Conservation (phyloP, 2,797 vertebrate genomes). For the Alcedo quadribrachys region DNA sequence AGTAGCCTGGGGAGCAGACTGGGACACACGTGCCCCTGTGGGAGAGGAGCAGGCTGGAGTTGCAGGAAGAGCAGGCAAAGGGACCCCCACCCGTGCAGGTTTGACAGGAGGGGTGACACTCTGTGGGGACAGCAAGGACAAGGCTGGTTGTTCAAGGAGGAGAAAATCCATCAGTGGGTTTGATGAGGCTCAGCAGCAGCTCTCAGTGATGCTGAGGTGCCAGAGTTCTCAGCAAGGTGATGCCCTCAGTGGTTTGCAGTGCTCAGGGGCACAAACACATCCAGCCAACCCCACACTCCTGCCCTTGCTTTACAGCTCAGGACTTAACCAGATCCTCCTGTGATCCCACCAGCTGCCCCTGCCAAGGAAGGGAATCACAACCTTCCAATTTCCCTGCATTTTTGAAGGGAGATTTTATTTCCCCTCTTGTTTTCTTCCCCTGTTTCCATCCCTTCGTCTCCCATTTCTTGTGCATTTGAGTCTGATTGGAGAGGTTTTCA, state of each 20-base stretch:
- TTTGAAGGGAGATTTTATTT: neutral
- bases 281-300: neutral
- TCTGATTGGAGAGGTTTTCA: neutral
- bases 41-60: constrained; percentile 74
- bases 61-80: constrained; percentile 86
- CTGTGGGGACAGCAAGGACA: constrained; percentile 70
- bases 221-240: neutral
- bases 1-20: constrained; percentile 83
- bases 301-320: neutral
- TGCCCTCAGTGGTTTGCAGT: too few species aligned
- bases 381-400: neutral
- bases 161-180: neutral
- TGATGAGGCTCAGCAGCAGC: neutral
- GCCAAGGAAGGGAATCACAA: neutral
- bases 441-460: neutral
- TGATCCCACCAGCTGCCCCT: neutral
- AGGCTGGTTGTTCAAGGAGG: neutral
- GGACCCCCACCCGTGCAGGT: constrained; percentile 82
- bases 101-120: constrained; percentile 88
- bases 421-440: neutral
- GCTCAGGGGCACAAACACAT: neutral
- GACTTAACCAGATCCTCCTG: neutral
- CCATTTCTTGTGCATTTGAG: neutral
- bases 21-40: constrained; percentile 80
- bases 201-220: neutral